Conservation (phyloP, 1,140 invertebrate genomes). For the Leptinotarsa texana region DNA sequence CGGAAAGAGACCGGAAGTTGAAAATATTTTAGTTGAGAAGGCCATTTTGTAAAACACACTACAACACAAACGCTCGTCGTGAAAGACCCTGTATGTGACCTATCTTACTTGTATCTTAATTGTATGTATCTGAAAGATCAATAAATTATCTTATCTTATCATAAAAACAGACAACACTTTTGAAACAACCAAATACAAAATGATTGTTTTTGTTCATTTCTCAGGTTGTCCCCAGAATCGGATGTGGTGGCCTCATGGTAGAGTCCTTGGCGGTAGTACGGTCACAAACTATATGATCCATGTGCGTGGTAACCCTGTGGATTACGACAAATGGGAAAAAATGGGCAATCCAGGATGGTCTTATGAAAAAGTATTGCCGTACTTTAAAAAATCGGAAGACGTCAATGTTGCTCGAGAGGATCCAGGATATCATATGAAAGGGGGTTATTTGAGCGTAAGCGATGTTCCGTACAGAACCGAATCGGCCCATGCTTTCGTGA, state of each 20-base stretch:
- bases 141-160: no score
- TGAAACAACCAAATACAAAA: no score
- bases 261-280: constrained; percentile 74
- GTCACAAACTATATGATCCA: constrained; percentile 91
- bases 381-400: constrained; percentile 80
- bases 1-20: no score
- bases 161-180: no score
- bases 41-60: no score
- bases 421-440: constrained; percentile 58
- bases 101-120: no score
- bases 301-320: constrained; percentile 73
- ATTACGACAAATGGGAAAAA: constrained; percentile 69
- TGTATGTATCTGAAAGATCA: no score
- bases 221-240: not conserved
- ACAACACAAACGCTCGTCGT: no score
- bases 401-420: constrained; percentile 55
- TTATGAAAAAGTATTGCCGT: constrained; percentile 77
- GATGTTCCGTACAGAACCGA: constrained; percentile 64
- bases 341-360: constrained; percentile 81
- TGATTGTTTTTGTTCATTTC: not conserved
- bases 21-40: no score
- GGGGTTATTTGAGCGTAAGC: constrained; percentile 45
- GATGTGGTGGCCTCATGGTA: constrained; percentile 58
- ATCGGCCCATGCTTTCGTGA: constrained; percentile 66
- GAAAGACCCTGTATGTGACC: no score